Evolutionary conservation across 2,797 vertebrate genomes (phyloP).

Genomic region (Anableps anableps): DNA sequence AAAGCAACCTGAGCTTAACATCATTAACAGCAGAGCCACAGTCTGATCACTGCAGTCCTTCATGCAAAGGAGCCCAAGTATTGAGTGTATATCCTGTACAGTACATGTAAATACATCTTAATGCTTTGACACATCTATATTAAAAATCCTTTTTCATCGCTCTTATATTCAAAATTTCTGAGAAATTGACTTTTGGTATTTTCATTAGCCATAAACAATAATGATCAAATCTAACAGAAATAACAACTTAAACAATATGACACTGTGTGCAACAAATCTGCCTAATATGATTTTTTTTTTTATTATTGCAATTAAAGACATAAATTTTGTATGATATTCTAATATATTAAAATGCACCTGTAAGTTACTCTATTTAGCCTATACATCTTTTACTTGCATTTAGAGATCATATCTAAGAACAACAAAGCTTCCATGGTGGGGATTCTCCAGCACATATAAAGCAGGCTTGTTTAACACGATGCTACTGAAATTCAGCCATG

Average conservation of each 20-base stretch:
- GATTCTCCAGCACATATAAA: conserved; percentile 22
- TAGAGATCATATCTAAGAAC: not conserved
- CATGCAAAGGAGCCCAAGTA: not conserved
- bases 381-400: not conserved
- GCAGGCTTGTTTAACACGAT: conserved; percentile 9
- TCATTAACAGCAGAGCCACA: not conserved
- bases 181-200: not conserved
- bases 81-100: not conserved
- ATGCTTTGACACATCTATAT: not conserved
- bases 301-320: not conserved
- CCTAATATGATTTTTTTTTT: not conserved
- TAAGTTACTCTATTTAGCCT: not conserved
- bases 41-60: not conserved
- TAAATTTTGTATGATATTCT: not conserved
- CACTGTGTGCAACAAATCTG: not conserved
- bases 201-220: not conserved
- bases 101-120: not conserved
- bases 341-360: not conserved
- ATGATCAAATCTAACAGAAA: not conserved
- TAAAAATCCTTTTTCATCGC: not conserved
- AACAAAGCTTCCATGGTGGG: not conserved
- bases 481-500: conserved; percentile 36
- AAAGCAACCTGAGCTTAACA: not conserved
- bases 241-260: not conserved
- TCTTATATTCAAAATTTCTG: not conserved